Evolutionary conservation across 2,888 invertebrate species (phyloP).

Genomic region (Calameuta pallipes): DNA sequence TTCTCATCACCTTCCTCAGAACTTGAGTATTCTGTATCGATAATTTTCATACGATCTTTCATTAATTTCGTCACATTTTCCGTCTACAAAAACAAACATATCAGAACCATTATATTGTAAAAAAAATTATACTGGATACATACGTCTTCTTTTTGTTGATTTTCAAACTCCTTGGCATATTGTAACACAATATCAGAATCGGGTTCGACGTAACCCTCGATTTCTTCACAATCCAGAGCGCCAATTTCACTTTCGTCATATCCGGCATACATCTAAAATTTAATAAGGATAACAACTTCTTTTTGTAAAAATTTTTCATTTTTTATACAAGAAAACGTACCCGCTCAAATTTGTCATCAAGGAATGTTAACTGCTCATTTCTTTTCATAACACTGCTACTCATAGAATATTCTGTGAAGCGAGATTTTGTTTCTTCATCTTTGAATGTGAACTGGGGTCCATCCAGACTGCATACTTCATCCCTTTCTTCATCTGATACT

Average conservation of each 20-base stretch:
- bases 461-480: slow-evolving; percentile 66
- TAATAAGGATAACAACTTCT: slow-evolving; percentile 13
- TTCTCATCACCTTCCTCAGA: slow-evolving; percentile 70
- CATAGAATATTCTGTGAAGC: slow-evolving; percentile 95
- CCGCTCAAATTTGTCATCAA: slow-evolving; percentile 92
- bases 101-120: background rate
- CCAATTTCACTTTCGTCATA: slow-evolving; percentile 93
- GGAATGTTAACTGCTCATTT: slow-evolving; percentile 82
- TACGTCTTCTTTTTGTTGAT: slow-evolving; percentile 66
- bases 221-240: slow-evolving; percentile 89
- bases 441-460: slow-evolving; percentile 66
- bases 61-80: slow-evolving; percentile 54
- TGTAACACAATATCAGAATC: slow-evolving; percentile 77
- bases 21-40: slow-evolving; percentile 41
- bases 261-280: slow-evolving; percentile 75
- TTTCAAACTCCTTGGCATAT: slow-evolving; percentile 82
- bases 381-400: slow-evolving; percentile 89
- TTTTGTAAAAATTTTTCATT: slow-evolving; percentile 12
- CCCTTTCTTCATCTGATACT: slow-evolving; percentile 59
- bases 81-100: slow-evolving; percentile 33
- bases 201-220: slow-evolving; percentile 81
- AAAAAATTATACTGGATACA: slow-evolving; percentile 16
- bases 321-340: slow-evolving; percentile 63
- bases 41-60: slow-evolving; percentile 53
- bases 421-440: slow-evolving; percentile 84